Percentiles rank a stretch among this genome's conserved stretches.
Conservation (phyloP, 2,888 invertebrate genomes). For the Cetonia aurata region DNA sequence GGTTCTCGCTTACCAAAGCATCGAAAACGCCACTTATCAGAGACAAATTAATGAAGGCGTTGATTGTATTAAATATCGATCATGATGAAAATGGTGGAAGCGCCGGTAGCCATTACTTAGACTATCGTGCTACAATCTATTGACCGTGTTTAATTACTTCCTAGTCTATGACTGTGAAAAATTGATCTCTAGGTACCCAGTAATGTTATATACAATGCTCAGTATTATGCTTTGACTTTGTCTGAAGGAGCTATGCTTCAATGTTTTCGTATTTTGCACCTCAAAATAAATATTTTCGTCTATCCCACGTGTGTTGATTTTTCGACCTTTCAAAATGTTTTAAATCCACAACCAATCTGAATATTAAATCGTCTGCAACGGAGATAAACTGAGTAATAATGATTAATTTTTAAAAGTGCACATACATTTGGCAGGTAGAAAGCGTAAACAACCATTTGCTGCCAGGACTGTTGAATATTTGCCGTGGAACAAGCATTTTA, state of each 20-base stretch:
- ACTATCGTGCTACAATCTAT: background rate
- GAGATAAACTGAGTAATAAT: background rate
- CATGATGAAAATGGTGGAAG: conserved; percentile 6
- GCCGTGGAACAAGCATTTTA: too few species aligned
- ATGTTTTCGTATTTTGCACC: background rate
- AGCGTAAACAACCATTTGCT: too few species aligned
- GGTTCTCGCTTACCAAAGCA: conserved; percentile 19
- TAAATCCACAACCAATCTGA: background rate
- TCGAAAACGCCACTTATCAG: background rate
- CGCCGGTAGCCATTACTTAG: background rate
- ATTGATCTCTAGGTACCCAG: background rate
- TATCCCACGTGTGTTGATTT: background rate
- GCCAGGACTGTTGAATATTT: too few species aligned
- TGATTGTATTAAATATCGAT: conserved; percentile 11
- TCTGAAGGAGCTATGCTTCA: too few species aligned
- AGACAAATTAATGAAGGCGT: conserved; percentile 19
- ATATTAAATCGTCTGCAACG: conserved; percentile 1
- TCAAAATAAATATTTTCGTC: conserved; percentile 8
- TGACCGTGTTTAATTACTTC: background rate
- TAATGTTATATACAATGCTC: background rate
- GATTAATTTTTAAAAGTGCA: background rate
- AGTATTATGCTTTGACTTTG: background rate
- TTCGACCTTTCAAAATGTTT: background rate
- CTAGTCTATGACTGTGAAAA: background rate
- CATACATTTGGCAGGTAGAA: too few species aligned